phyloP scores from a whole-genome alignment of 2,888 invertebrate species.

The Galerucella nymphaeae region DNA sequence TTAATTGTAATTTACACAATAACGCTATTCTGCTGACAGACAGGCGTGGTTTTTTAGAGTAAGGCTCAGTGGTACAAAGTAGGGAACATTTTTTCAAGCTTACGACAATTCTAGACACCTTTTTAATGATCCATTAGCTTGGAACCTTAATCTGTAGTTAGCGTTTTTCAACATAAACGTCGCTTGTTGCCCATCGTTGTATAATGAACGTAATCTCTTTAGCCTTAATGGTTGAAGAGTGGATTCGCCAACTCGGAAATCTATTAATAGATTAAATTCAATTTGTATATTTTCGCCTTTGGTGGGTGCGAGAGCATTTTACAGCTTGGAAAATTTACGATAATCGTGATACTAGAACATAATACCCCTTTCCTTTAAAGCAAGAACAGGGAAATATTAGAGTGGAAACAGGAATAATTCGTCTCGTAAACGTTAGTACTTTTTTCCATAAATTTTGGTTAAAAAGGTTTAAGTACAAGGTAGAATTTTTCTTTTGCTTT shows the following conservation, averaged over 20 bases:
- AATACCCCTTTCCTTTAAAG: constrained; percentile 3
- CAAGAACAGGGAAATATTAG: neutral
- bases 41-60: constrained; percentile 25
- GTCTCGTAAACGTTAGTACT: neutral
- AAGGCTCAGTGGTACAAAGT: constrained; percentile 15
- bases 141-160: constrained; percentile 35
- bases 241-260: constrained; percentile 36
- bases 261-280: constrained; percentile 31
- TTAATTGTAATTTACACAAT: constrained; percentile 52
- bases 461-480: neutral
- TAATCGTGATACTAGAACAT: constrained; percentile 7
- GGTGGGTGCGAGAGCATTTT: constrained; percentile 18
- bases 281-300: constrained; percentile 19
- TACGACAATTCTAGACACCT: too few species aligned
- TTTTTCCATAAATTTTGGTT: constrained; percentile 2
- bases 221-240: constrained; percentile 33
- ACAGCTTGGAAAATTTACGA: constrained; percentile 17
- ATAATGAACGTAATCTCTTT: constrained; percentile 39
- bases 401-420: constrained; percentile 1
- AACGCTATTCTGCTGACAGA: constrained; percentile 44
- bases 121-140: too few species aligned
- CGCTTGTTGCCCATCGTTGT: constrained; percentile 38
- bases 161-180: constrained; percentile 42
- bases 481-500: too few species aligned
- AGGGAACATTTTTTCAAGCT: too few species aligned